Percentiles rank a stretch among this genome's conserved stretches.
These are phyloP conservation scores for Bombus confusus DNA, from an alignment of 1,140 invertebrate genomes.

Conservation along the genomic window DNA sequence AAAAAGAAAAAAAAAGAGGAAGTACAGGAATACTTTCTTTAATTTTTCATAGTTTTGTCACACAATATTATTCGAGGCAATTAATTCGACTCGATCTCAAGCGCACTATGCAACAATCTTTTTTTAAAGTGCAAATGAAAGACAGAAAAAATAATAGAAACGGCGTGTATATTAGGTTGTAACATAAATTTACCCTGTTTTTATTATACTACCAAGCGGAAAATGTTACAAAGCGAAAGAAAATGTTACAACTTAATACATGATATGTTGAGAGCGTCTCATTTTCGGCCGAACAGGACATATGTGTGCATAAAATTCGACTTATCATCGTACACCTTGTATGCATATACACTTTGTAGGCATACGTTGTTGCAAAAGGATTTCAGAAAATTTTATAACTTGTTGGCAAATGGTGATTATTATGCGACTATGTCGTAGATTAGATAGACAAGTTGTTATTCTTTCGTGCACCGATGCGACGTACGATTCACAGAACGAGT, in stretches of 20 bases:
- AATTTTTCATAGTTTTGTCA: background rate
- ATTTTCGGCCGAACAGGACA: background rate
- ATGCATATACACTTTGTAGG: slow-evolving; percentile 42
- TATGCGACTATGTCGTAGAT: slow-evolving; percentile 50
- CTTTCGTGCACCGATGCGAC: slow-evolving; percentile 32
- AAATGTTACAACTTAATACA: background rate
- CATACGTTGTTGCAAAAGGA: slow-evolving; percentile 49
- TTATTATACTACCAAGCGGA: no score
- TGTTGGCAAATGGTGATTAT: slow-evolving; percentile 54
- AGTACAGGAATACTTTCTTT: background rate
- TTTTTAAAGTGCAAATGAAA: background rate
- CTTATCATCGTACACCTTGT: background rate
- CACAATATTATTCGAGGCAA: background rate
- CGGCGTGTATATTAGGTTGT: background rate
- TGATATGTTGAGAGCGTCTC: background rate
- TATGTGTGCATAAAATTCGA: slow-evolving; percentile 4
- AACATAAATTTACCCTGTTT: no score
- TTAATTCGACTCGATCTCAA: background rate
- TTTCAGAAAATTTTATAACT: slow-evolving; percentile 55
- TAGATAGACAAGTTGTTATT: slow-evolving; percentile 47
- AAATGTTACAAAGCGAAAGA: no score
- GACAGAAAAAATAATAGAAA: background rate
- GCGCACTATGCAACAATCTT: no score
- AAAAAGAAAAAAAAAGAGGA: no score
- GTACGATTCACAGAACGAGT: slow-evolving; percentile 28